These are phyloP conservation scores for Zonitis immaculata DNA, from an alignment of 2,888 invertebrate genomes.

Conservation along the genomic window DNA sequence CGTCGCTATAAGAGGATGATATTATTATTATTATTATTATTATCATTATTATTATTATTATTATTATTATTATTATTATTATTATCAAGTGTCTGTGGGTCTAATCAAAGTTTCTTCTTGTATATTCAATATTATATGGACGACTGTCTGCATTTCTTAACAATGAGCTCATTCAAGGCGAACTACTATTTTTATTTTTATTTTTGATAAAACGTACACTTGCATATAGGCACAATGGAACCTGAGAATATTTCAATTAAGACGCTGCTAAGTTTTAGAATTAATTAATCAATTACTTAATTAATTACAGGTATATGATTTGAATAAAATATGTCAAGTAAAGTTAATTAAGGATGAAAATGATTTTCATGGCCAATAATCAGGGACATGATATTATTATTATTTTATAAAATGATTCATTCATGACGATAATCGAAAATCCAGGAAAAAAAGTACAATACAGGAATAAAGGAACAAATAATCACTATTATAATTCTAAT, in stretches of 20 bases:
- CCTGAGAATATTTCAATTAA: neutral
- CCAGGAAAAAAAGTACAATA: too few species aligned
- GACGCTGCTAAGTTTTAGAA: too few species aligned
- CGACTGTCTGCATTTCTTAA: constrained; percentile 41
- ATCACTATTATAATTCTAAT: too few species aligned
- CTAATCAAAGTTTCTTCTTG: neutral
- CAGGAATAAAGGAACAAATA: too few species aligned
- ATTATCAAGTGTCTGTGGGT: too few species aligned
- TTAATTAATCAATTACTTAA: too few species aligned
- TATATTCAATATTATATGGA: neutral
- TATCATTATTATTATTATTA: too few species aligned
- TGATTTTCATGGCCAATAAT: neutral
- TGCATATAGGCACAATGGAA: neutral
- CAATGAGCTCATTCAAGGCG: constrained; percentile 42
- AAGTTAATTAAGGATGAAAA: neutral
- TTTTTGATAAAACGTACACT: neutral
- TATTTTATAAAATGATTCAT: neutral
- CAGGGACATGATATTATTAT: neutral
- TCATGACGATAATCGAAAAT: too few species aligned
- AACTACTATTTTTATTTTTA: constrained; percentile 25
- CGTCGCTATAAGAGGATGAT: too few species aligned
- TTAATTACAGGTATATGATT: neutral
- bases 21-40: too few species aligned
- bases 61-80: too few species aligned
- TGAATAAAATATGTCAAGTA: neutral